These are phyloP conservation scores for Eriosoma lanigerum DNA, from an alignment of 1,140 invertebrate genomes.

Conservation along the genomic window DNA sequence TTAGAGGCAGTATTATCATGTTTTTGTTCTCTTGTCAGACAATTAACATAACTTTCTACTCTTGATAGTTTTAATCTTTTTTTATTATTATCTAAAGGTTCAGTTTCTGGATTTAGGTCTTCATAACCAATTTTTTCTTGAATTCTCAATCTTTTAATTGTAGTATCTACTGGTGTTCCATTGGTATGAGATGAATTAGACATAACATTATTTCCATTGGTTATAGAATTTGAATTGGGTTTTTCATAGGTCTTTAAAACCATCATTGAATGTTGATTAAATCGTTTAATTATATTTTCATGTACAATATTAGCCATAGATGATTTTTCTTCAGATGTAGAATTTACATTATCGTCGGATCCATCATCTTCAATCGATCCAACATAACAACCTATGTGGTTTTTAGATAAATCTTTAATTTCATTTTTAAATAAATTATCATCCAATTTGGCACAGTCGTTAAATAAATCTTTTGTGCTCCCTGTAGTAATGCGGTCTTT, in stretches of 20 bases:
- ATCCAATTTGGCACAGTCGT: slow-evolving; percentile 94
- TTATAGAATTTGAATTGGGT: slow-evolving; percentile 54
- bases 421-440: slow-evolving; percentile 83
- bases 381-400: slow-evolving; percentile 76
- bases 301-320: slow-evolving; percentile 69
- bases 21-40: slow-evolving; percentile 47
- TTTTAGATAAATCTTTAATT: slow-evolving; percentile 73
- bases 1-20: slow-evolving; percentile 42
- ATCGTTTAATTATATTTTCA: slow-evolving; percentile 60
- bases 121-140: slow-evolving; percentile 54
- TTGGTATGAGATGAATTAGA: slow-evolving; percentile 53
- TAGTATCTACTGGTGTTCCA: slow-evolving; percentile 56
- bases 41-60: slow-evolving; percentile 53
- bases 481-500: slow-evolving; percentile 86
- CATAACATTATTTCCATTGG: slow-evolving; percentile 57
- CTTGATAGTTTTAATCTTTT: slow-evolving; percentile 52
- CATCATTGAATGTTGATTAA: slow-evolving; percentile 98
- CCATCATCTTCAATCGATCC: slow-evolving; percentile 75
- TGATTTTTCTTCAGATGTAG: slow-evolving; percentile 62
- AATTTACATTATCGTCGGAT: slow-evolving; percentile 71
- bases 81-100: slow-evolving; percentile 38
- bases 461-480: slow-evolving; percentile 86
- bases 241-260: slow-evolving; percentile 78
- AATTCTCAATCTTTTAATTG: slow-evolving; percentile 58
- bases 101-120: slow-evolving; percentile 48